Conservation (phyloP, 2,888 invertebrate genomes). For the Pyrrhosoma nymphula region DNA sequence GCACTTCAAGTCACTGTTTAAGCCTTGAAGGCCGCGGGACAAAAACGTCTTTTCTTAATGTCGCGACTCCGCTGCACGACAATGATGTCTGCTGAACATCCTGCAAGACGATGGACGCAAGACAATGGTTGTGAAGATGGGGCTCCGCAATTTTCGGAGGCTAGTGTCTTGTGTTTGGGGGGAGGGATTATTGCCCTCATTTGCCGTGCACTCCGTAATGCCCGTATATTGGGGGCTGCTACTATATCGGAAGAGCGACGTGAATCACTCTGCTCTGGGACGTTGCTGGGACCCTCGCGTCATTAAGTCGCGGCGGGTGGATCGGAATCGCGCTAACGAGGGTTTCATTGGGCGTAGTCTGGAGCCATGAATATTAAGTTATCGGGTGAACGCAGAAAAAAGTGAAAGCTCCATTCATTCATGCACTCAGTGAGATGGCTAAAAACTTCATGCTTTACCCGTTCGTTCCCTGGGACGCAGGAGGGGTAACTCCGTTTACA, state of each 20-base stretch:
- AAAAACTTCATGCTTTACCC: background rate
- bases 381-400: background rate
- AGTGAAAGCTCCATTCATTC: background rate
- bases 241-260: background rate
- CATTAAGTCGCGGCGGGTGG: background rate
- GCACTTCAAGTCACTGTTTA: slow-evolving; percentile 4
- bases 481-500: background rate
- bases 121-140: background rate
- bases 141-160: background rate
- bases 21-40: slow-evolving; percentile 5
- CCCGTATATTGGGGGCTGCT: background rate
- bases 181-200: background rate
- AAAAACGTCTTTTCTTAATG: slow-evolving; percentile 16
- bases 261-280: background rate
- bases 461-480: background rate
- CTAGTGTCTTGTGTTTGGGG: background rate
- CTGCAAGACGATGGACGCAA: background rate
- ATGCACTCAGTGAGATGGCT: background rate
- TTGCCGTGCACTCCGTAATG: background rate
- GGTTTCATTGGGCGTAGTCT: background rate
- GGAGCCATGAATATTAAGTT: slow-evolving; percentile 18
- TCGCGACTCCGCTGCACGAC: background rate
- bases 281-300: background rate
- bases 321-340: background rate
- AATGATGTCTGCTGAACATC: slow-evolving; percentile 12